These are phyloP conservation scores for Cettia cetti DNA, from an alignment of 2,113 vertebrate species.

Conservation along the genomic window DNA sequence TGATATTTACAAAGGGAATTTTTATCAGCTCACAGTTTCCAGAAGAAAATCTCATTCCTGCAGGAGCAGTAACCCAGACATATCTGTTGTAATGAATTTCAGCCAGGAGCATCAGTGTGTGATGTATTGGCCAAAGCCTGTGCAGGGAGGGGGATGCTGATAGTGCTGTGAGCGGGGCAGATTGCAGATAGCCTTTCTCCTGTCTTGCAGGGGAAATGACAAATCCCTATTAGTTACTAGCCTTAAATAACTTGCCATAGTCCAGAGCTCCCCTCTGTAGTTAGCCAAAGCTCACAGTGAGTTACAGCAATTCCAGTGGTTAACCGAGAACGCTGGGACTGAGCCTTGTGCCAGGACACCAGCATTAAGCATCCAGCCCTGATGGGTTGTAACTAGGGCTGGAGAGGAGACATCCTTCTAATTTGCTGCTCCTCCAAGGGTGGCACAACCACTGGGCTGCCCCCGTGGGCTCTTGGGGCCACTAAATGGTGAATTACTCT, in stretches of 20 bases:
- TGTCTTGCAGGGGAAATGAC: not conserved
- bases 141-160: not conserved
- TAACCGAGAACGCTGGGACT: accelerated
- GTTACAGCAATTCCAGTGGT: not conserved
- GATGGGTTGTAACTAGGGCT: not conserved
- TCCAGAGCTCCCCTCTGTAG: not conserved
- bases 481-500: not conserved
- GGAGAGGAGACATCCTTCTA: not conserved
- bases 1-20: slow-evolving; percentile 17
- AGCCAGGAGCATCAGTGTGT: not conserved
- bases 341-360: not conserved
- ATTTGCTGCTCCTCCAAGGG: not conserved
- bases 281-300: not conserved
- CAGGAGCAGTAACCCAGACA: not conserved
- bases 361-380: not conserved
- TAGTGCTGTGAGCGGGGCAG: not conserved
- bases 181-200: not conserved
- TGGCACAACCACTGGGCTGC: not conserved
- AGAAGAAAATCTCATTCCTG: slow-evolving; percentile 16
- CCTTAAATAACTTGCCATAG: not conserved
- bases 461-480: not conserved
- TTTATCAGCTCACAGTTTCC: slow-evolving; percentile 26
- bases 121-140: not conserved
- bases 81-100: slow-evolving; percentile 10
- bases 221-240: not conserved